phyloP scores from a whole-genome alignment of 2,888 invertebrate genomes.

The Phaedon cochleariae region DNA sequence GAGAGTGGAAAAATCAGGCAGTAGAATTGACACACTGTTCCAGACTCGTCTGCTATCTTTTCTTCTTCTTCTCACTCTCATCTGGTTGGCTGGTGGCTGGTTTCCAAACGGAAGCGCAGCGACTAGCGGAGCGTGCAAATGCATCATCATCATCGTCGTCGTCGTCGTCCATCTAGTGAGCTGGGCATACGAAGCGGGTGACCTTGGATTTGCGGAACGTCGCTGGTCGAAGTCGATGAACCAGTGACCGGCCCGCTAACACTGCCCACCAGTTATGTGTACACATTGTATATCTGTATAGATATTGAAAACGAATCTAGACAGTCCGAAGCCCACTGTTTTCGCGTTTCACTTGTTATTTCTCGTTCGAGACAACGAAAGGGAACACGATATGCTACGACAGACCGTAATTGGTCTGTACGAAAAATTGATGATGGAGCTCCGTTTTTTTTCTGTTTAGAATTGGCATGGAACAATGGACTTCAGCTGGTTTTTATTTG shows the following conservation, averaged over 20 bases:
- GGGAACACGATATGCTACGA: background rate
- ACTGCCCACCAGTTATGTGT: conserved; percentile 23
- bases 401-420: background rate
- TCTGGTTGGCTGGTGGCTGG: conserved; percentile 2
- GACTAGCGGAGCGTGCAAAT: conserved; percentile 24
- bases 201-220: conserved; percentile 63
- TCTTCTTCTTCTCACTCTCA: background rate
- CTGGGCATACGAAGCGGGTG: conserved; percentile 46
- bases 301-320: conserved; percentile 28
- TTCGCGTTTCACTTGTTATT: background rate
- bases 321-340: conserved; percentile 13
- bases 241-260: conserved; percentile 56
- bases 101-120: conserved; percentile 33
- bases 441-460: no score
- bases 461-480: no score
- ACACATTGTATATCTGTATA: no score
- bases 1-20: conserved; percentile 6
- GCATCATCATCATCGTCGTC: no score
- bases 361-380: background rate
- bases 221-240: conserved; percentile 60
- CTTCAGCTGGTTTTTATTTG: no score
- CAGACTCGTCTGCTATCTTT: background rate
- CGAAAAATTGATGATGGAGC: background rate
- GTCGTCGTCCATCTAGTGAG: conserved; percentile 12
- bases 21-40: background rate